These are phyloP conservation scores for Pelmatolapia mariae DNA, from an alignment of 2,113 vertebrate genomes.

Conservation along the genomic window DNA sequence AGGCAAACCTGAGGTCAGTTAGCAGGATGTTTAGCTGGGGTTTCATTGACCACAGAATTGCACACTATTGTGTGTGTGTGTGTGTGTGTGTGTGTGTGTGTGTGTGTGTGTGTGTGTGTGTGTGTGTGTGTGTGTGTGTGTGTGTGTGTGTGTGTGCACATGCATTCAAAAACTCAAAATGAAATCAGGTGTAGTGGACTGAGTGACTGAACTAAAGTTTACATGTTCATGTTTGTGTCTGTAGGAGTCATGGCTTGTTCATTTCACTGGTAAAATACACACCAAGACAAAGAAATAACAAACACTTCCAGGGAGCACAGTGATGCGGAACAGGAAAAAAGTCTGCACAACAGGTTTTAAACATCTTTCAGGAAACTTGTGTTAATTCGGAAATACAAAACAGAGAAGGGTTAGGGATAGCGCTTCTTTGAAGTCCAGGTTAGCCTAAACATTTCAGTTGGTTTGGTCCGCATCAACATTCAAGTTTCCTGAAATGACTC, in stretches of 20 bases:
- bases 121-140: neutral
- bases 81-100: neutral
- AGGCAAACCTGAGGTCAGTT: constrained; percentile 25
- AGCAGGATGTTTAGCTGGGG: constrained; percentile 51
- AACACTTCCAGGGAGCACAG: constrained; percentile 3
- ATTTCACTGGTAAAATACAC: neutral
- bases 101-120: neutral
- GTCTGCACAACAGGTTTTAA: neutral
- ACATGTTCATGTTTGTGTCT: constrained; percentile 24
- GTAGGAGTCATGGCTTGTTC: constrained; percentile 33
- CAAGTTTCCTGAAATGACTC: neutral
- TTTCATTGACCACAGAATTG: constrained; percentile 15
- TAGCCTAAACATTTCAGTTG: neutral
- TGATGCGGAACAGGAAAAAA: neutral
- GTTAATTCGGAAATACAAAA: neutral
- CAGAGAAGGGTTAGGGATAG: neutral
- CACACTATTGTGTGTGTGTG: neutral
- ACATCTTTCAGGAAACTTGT: neutral
- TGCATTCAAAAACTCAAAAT: neutral
- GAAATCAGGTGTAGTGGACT: neutral
- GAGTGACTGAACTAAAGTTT: constrained; percentile 35
- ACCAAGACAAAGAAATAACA: constrained; percentile 6
- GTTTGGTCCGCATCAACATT: neutral
- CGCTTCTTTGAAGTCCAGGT: neutral
- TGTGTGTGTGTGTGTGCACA: accelerated